Evolutionary conservation across 2,797 vertebrate genomes (phyloP), one percentile per base, ranked within the genome.

Genomic region (Amblyraja radiata): DNA sequence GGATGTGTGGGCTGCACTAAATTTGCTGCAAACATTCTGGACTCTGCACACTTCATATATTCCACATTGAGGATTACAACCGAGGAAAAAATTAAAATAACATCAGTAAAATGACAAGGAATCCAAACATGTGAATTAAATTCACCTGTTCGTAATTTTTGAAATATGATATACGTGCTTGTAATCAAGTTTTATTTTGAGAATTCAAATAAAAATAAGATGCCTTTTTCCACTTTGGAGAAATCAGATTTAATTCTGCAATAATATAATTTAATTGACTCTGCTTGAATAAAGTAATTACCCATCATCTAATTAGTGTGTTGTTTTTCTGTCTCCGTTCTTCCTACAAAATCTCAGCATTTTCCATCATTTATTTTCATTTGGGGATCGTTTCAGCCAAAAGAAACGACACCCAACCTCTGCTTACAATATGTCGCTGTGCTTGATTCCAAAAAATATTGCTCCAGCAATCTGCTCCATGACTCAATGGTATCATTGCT

Each of bases 251-350:
- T 46, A 81, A 81, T 46, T 46, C 32, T 36, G 46, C 21, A 83
- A 83, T 83, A 83, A 83, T 54, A 54, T 54, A 83, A 83, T 58
- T 80, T 80, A 80, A 80, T 16, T 83, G 36, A 83, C 46, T 23
- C 23, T 46, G 46, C 46, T 83, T 83, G 10, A 83, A 58, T 11
- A 46, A 81, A 21, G 16, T 46, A 83, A 54, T 83, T 83, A 58
- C 9, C 80, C 46, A 39, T 58, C 25, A 83, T 81, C 18, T 81
- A 81, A 81, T 58, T 83, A 83, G 4, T 58, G 18, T 83, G 23
- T 23, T 10, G 23, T 83, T 11, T 78, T 83, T 58, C 46, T 25
- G 21, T 9, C 80, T 58, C 54, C 23, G 11, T 46, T 23, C 46
- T 83, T 58, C 5, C 28, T 25, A 25, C 18, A 83, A 83, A 74